Conservation (phyloP, 92 coral and sea anemone genomes). For the Scolanthus callimorphus region DNA sequence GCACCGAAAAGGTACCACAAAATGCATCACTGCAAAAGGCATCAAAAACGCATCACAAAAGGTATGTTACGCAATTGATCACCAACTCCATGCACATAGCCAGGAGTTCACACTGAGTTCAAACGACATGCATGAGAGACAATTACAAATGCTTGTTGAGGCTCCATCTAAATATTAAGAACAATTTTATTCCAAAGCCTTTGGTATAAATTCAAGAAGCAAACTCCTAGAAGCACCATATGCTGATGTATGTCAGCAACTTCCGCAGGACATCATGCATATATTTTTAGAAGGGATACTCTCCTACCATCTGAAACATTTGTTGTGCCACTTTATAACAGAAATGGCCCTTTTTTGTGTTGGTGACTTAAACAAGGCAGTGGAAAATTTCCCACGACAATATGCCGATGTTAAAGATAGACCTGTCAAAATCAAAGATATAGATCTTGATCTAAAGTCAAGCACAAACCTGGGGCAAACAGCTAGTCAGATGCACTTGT, state of each 20-base stretch:
- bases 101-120: too few relatives aligned
- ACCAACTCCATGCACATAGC: too few relatives aligned
- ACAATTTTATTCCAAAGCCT: background rate
- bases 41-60: too few relatives aligned
- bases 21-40: too few relatives aligned
- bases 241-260: background rate
- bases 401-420: background rate
- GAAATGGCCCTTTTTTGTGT: background rate
- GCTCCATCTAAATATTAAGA: background rate
- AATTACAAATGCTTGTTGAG: too few relatives aligned
- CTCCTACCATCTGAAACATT: background rate
- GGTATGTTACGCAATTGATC: too few relatives aligned
- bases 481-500: background rate
- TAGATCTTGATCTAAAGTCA: background rate
- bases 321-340: too few relatives aligned
- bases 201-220: background rate
- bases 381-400: background rate
- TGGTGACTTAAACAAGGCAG: background rate
- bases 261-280: background rate
- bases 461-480: background rate
- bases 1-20: too few relatives aligned
- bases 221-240: background rate
- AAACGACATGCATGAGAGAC: too few relatives aligned
- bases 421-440: background rate
- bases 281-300: conserved; percentile 23